Evolutionary conservation across 1,140 invertebrate genomes (phyloP), one percentile per base, ranked within the genome.

Genomic region (Lepidurus couesii): DNA sequence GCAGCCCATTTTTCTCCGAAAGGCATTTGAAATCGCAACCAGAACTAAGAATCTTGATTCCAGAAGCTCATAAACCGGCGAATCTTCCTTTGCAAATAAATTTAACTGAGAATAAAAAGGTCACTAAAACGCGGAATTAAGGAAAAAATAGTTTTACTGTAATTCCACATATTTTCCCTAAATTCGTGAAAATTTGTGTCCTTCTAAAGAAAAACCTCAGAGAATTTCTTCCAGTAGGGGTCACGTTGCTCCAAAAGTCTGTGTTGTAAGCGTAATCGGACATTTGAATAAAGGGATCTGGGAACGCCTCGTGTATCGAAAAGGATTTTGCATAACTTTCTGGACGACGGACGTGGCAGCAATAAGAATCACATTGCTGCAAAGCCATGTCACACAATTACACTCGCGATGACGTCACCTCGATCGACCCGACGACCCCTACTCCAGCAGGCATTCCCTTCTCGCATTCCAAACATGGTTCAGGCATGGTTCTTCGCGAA

Each of bases 251-350:
- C 53, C 16, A 65, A 65, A 11, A 65, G 16, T 16, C n/a, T 16
- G 16, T 65, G 13, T 21, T 21, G n/a, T 65, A 65, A n/a, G 21
- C 53, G n/a, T 16, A 65, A 65, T 65, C 53, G 53, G 53, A 65
- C 53, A 65, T 65, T 16, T 65, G 53, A 65, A 9, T 65, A 65
- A 65, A 65, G 21, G 53, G 53, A 65, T 65, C 53, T 65, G 21
- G 16, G 16, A 7, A 7, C 53, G 16, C 13, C 9, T 16, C 16
- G 53, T 65, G 16, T 65, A n/a, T 65, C 5, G 53, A 21, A 65
- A 9, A 2, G 53, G 21, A n/a, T 65, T 65, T 65, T 65, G 53
- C 53, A 16, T 65, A 65, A 65, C 16, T n/a, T 16, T 47, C 53
- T 21, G 21, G 53, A 65, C 53, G 53, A 13, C 47, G 4, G 13